Conservation (phyloP, 2,113 vertebrate genomes). For the Rhodinocichla rosea region DNA sequence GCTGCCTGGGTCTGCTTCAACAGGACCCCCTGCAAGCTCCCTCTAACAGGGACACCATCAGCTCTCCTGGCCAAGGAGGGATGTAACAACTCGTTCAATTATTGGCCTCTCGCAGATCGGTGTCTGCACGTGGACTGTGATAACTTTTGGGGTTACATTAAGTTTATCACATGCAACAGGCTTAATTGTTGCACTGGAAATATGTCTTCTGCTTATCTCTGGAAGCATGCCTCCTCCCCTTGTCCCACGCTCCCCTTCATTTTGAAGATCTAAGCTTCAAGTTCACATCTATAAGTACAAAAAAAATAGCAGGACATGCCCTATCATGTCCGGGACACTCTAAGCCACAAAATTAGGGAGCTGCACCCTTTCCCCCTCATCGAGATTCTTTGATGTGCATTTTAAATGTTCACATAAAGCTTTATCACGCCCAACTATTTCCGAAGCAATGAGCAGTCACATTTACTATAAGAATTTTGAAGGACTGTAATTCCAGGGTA, state of each 20-base stretch:
- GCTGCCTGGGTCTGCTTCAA: background rate
- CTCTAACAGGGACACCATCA: too few relatives aligned
- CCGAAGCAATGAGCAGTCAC: background rate
- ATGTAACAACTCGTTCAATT: fast-evolving
- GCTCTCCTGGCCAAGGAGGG: background rate
- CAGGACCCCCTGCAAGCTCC: background rate
- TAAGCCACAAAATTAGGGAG: background rate
- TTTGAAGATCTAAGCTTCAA: background rate
- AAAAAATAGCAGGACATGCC: background rate
- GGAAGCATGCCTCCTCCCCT: background rate
- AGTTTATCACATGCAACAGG: background rate
- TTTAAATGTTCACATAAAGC: background rate
- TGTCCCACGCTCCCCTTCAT: background rate
- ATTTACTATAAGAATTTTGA: conserved; percentile 5
- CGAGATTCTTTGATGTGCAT: background rate
- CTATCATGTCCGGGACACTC: background rate
- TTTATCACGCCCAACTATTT: background rate
- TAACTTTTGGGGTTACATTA: background rate
- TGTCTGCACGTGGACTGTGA: background rate
- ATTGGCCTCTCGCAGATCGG: fast-evolving
- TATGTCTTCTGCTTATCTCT: background rate
- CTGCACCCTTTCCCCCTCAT: background rate
- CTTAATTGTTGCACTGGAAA: background rate
- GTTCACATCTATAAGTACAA: background rate
- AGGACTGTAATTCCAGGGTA: conserved; percentile 5